phyloP scores from a whole-genome alignment of 2,113 vertebrate species.

The Jaculus jaculus region DNA sequence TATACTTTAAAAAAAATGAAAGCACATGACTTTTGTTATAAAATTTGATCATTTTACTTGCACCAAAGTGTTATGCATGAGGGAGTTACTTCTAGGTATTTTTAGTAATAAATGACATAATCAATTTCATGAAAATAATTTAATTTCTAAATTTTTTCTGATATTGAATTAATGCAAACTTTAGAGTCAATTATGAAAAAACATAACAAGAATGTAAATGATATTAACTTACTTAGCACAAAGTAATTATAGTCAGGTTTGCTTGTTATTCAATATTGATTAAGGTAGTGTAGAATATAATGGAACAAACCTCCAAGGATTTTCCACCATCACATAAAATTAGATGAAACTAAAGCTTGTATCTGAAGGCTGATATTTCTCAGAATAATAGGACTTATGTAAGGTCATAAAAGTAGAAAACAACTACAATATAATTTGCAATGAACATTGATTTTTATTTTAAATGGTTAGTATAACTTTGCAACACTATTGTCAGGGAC shows the following conservation, averaged over 20 bases:
- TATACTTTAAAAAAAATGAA: not conserved
- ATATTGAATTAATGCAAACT: not conserved
- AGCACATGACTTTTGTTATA: not conserved
- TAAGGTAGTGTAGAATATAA: not conserved
- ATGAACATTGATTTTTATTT: not conserved
- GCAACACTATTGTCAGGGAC: not conserved
- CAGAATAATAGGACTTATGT: not conserved
- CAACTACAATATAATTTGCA: not conserved
- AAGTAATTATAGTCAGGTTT: not conserved
- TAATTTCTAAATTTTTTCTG: constrained; percentile 34
- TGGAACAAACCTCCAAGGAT: not conserved
- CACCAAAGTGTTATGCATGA: not conserved
- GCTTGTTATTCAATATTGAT: not conserved
- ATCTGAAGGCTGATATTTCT: not conserved
- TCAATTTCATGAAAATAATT: constrained; percentile 2
- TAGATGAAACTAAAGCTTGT: constrained; percentile 11
- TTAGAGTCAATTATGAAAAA: not conserved
- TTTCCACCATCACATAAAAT: not conserved
- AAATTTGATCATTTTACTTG: not conserved
- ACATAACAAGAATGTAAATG: not conserved
- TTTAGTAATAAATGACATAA: not conserved
- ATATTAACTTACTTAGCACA: not conserved
- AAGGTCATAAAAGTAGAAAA: constrained; percentile 18
- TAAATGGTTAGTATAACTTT: not conserved
- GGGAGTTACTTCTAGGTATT: not conserved